Percentiles rank a stretch among this genome's conserved stretches.
phyloP scores from a whole-genome alignment of 2,888 invertebrate genomes.

The Yponomeuta cagnagella region DNA sequence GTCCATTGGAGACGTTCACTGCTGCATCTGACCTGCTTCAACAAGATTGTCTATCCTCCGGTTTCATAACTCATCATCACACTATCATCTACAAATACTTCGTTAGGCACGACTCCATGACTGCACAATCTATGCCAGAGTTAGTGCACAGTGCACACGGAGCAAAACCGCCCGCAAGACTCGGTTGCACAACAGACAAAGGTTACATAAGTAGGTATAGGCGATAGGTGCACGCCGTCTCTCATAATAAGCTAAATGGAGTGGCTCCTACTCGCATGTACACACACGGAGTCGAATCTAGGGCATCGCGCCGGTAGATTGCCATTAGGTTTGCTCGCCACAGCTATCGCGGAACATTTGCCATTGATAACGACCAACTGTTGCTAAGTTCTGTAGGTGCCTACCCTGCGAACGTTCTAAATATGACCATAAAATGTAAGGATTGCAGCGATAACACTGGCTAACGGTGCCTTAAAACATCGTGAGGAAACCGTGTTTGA shows the following conservation, averaged over 20 bases:
- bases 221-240: background rate
- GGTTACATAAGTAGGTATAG: background rate
- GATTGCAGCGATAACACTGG: too few relatives aligned
- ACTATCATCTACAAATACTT: background rate
- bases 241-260: background rate
- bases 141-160: background rate
- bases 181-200: background rate
- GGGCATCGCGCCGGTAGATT: slow-evolving; percentile 1
- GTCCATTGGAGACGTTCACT: too few relatives aligned
- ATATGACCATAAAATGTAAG: background rate
- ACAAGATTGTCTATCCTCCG: too few relatives aligned
- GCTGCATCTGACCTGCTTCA: too few relatives aligned
- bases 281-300: background rate
- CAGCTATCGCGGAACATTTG: background rate
- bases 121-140: slow-evolving; percentile 11
- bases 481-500: too few relatives aligned
- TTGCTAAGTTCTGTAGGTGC: background rate
- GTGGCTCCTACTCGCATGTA: background rate
- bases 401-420: background rate
- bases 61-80: too few relatives aligned
- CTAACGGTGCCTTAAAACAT: too few relatives aligned
- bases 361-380: slow-evolving; percentile 2
- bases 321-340: background rate
- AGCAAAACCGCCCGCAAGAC: background rate
- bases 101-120: slow-evolving; percentile 23